A percentile compares a stretch with the other conserved stretches of the same genome.
Conservation (phyloP, 2,797 vertebrate genomes). For the Sebastes wilsoni region DNA sequence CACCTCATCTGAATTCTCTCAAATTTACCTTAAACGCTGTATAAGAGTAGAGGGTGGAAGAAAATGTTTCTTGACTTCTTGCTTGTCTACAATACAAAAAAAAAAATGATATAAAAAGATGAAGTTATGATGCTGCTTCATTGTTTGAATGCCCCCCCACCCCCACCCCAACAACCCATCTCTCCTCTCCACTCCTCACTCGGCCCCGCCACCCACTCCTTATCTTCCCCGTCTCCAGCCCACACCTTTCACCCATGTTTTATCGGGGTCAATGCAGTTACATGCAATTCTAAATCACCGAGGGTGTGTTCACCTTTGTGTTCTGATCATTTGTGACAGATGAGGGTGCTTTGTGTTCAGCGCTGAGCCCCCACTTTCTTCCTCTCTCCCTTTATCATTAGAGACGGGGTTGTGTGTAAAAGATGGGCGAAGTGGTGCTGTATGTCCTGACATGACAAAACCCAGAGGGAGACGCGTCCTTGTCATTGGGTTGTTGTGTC, state of each 20-base stretch:
- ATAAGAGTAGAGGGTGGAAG: conserved; percentile 85
- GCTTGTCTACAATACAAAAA: conserved; percentile 66
- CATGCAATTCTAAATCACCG: conserved; percentile 67
- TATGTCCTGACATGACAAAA: conserved; percentile 71
- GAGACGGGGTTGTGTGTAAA: conserved; percentile 28
- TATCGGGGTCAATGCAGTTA: conserved; percentile 66
- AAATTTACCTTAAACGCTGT: conserved; percentile 41
- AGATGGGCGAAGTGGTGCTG: conserved; percentile 45
- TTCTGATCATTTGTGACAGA: conserved; percentile 71
- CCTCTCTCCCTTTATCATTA: conserved; percentile 43
- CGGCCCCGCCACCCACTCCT: conserved; percentile 45
- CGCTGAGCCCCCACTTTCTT: conserved; percentile 35
- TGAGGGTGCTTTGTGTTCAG: conserved; percentile 60
- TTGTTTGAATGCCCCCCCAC: conserved; percentile 65
- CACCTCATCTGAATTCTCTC: conserved; percentile 49
- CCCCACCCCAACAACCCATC: conserved; percentile 37
- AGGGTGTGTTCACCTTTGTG: conserved; percentile 68
- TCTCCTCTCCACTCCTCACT: conserved; percentile 55
- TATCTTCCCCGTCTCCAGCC: conserved; percentile 36
- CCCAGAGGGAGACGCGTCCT: conserved; percentile 63
- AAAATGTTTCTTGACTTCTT: conserved; percentile 89
- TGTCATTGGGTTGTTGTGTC: conserved; percentile 70
- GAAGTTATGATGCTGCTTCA: conserved; percentile 75
- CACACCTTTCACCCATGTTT: conserved; percentile 65
- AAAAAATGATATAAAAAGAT: conserved; percentile 60